Evolutionary conservation across 1,140 invertebrate genomes (phyloP).

Genomic region (Plutomurus gul): DNA sequence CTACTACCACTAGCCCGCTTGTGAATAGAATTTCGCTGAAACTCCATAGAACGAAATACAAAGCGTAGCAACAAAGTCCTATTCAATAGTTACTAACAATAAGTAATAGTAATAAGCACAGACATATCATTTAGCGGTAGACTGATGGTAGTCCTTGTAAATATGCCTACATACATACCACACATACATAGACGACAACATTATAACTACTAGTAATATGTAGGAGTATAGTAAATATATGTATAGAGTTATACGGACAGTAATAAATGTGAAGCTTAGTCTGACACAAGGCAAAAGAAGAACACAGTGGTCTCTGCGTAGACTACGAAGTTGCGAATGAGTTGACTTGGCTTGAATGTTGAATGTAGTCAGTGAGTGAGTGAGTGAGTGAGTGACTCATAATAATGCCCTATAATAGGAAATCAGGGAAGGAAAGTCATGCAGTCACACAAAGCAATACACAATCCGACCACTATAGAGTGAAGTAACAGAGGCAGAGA

Average conservation of each 20-base stretch:
- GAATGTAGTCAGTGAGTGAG: background rate
- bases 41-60: background rate
- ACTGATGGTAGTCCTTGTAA: too few relatives aligned
- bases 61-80: too few relatives aligned
- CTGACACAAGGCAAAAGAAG: conserved; percentile 16
- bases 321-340: background rate
- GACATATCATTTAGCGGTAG: too few relatives aligned
- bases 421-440: conserved; percentile 25
- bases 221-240: background rate
- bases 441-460: background rate
- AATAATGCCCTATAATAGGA: background rate
- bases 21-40: background rate
- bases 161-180: too few relatives aligned
- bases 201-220: too few relatives aligned
- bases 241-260: background rate
- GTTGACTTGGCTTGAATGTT: background rate
- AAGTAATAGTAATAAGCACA: too few relatives aligned
- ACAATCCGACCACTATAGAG: too few relatives aligned
- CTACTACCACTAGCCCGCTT: background rate
- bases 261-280: conserved; percentile 21
- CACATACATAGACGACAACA: too few relatives aligned
- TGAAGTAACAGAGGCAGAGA: too few relatives aligned
- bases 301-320: background rate
- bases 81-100: too few relatives aligned
- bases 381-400: background rate